These are phyloP conservation scores for Empis stercorea DNA, from an alignment of 2,888 invertebrate species.

Conservation along the genomic window DNA sequence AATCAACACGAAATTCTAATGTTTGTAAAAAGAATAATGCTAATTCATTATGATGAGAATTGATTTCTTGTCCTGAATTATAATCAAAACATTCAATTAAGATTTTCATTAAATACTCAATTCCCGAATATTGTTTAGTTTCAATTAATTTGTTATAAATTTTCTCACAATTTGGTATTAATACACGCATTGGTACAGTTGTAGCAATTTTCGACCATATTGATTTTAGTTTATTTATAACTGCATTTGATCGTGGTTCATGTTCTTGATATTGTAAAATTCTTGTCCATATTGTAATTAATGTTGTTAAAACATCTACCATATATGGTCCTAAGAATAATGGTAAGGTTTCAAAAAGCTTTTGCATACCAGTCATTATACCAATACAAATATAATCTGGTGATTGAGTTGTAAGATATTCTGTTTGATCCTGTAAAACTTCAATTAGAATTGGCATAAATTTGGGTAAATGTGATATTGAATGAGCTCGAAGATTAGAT, in stretches of 20 bases:
- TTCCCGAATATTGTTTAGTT: slow-evolving; percentile 45
- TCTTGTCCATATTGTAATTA: slow-evolving; percentile 45
- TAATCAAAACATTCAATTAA: slow-evolving; percentile 57
- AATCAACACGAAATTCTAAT: slow-evolving; percentile 52
- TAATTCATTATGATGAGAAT: slow-evolving; percentile 51
- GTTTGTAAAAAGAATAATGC: slow-evolving; percentile 61
- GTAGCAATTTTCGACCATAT: slow-evolving; percentile 55
- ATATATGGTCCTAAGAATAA: slow-evolving; percentile 79
- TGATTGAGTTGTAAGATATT: slow-evolving; percentile 19
- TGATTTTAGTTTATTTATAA: slow-evolving; percentile 44
- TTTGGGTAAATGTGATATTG: slow-evolving; percentile 58
- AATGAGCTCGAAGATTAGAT: slow-evolving; percentile 58
- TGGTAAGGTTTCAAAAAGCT: slow-evolving; percentile 68
- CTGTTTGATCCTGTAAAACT: slow-evolving; percentile 53
- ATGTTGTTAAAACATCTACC: slow-evolving; percentile 51
- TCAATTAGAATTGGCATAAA: slow-evolving; percentile 66
- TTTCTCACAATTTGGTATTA: slow-evolving; percentile 59
- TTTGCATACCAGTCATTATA: slow-evolving; percentile 61
- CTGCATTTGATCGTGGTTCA: slow-evolving; percentile 41
- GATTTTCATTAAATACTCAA: slow-evolving; percentile 61
- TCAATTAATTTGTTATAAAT: slow-evolving; percentile 48
- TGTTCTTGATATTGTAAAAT: slow-evolving; percentile 31
- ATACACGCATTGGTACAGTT: slow-evolving; percentile 56
- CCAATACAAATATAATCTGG: slow-evolving; percentile 28
- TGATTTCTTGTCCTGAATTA: slow-evolving; percentile 50